phyloP scores from a whole-genome alignment of 23 tunicate species.

The Corella eumyota region DNA sequence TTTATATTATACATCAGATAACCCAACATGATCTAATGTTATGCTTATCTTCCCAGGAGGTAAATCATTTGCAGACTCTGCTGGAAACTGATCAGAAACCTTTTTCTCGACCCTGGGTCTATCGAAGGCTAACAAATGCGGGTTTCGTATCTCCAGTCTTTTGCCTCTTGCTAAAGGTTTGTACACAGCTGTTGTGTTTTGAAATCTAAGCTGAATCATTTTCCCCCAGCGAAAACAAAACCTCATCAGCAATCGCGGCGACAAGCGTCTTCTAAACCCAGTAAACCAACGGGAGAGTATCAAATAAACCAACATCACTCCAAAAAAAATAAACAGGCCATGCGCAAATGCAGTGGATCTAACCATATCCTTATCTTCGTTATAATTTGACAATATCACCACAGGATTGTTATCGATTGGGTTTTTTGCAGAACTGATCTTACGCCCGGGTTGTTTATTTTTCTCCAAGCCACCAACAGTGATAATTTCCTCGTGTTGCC shows the following conservation, averaged over 20 bases:
- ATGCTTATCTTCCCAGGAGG: too few species aligned
- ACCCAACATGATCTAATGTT: too few species aligned
- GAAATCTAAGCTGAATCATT: conserved; percentile 12
- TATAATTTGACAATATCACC: neutral
- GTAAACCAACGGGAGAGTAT: conserved; percentile 14
- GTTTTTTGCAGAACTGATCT: conserved; percentile 16
- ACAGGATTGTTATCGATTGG: neutral
- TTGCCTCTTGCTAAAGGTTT: too few species aligned
- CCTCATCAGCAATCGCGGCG: conserved; percentile 46
- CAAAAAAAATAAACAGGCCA: conserved; percentile 24
- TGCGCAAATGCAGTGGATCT: conserved; percentile 9
- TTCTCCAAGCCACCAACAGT: conserved; percentile 21
- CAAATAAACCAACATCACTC: conserved; percentile 8
- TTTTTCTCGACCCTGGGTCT: too few species aligned
- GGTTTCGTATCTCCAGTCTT: too few species aligned
- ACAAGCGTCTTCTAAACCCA: conserved; percentile 36
- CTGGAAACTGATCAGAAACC: too few species aligned
- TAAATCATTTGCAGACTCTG: too few species aligned
- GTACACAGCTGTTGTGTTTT: too few species aligned
- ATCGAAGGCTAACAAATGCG: too few species aligned
- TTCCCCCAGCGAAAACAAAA: conserved; percentile 86
- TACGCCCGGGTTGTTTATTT: conserved; percentile 3
- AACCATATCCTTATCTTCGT: neutral
- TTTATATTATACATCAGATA: too few species aligned
- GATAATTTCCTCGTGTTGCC: conserved; percentile 26